Base-by-base conservation (phyloP, 1,140 invertebrate genomes). In the Drosophila trapezifrons region DNA sequence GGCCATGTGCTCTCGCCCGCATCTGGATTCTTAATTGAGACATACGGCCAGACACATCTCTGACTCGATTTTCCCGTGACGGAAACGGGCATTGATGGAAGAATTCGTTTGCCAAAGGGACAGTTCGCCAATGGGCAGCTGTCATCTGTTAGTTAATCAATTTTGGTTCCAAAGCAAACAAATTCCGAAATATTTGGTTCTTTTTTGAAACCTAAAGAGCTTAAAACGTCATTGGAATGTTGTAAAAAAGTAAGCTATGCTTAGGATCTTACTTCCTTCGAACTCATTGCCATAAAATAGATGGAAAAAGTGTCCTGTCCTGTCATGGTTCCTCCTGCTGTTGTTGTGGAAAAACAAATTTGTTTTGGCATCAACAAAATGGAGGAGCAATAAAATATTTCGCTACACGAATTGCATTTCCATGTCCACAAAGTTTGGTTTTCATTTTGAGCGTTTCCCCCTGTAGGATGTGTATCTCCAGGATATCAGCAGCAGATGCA, bases 1-100 rank as follows among this genome's bases (percentile, higher is more conserved):
- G 25, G 62, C 20, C 66, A 58, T 29, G 40, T 51, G 55, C 46
- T 43, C 54, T 43, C 17, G 47, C 38, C 54, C 18, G 37, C 25
- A 42, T 67, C 42, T 60, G 12, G 38, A 27, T 29, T 43, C 22
- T 55, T 58, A 65, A 82, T 83, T 82, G 80, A 75, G 42, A 65
- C 40, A 51, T 42, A 69, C 20, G 45, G 55, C 64, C 40, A n/a
- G 8, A 17, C 58, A 56, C 32, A 37, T 32, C 59, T 38, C 37
- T 62, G 49, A 56, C 59, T 62, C 13, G 49, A 8, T 57, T 27
- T 55, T 40, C 56, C 58, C 65, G 43, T 60, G 47, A 65, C 49
- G 54, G 9, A 55, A 60, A 67, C 45, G 47, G 29, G 29, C 60
- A 37, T 35, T 66, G 45, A 69, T 52, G 62, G 37, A 13, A 22